Evolutionary conservation across 2,888 invertebrate species (phyloP).

Genomic region (Aplocera efformata): DNA sequence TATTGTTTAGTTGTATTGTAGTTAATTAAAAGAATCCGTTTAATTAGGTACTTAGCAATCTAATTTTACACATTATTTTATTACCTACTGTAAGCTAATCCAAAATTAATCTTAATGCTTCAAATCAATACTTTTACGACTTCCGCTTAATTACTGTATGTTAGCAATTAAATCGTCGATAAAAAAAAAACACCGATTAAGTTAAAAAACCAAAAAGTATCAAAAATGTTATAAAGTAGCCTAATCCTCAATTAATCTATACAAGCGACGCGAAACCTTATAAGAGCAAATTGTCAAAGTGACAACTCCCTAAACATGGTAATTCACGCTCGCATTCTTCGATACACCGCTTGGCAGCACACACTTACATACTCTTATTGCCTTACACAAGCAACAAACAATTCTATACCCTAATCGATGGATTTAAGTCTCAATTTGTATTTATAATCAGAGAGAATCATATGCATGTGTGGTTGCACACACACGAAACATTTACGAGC

Average conservation of each 20-base stretch:
- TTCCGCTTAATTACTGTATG: too few species aligned
- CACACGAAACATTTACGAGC: slow-evolving; percentile 65
- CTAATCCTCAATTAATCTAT: slow-evolving; percentile 40
- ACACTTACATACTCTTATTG: slow-evolving; percentile 63
- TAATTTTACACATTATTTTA: too few species aligned
- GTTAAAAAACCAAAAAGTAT: too few species aligned
- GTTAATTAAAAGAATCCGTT: too few species aligned
- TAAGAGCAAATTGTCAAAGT: slow-evolving; percentile 71
- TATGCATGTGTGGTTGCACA: slow-evolving; percentile 41
- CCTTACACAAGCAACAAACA: slow-evolving; percentile 35
- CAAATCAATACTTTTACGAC: too few species aligned
- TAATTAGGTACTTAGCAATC: too few species aligned
- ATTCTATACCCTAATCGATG: slow-evolving; percentile 27
- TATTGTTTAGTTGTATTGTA: too few species aligned
- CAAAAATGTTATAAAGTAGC: too few species aligned
- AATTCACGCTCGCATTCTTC: slow-evolving; percentile 79
- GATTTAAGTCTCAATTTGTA: slow-evolving; percentile 32
- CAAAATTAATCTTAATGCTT: too few species aligned
- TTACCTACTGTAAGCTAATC: too few species aligned
- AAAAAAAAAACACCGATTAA: too few species aligned
- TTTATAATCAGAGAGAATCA: slow-evolving; percentile 35
- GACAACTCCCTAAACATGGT: slow-evolving; percentile 76
- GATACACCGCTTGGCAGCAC: slow-evolving; percentile 66
- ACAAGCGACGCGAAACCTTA: slow-evolving; percentile 48
- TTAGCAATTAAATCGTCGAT: too few species aligned